Base-by-base conservation (phyloP, 1,140 invertebrate genomes). In the Trachymyrmex septentrionalis region DNA sequence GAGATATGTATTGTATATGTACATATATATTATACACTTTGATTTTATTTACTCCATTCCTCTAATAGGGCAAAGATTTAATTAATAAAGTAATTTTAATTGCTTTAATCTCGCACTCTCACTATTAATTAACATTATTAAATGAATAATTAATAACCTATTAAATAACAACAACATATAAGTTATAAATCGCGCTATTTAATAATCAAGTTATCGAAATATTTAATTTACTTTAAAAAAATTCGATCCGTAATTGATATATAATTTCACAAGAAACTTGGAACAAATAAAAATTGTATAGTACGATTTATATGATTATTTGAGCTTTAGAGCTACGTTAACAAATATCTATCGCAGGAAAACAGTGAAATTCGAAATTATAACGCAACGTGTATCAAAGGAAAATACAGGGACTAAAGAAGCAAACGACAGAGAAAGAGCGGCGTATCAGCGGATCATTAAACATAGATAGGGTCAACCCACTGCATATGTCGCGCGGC, bases 401-500 rank as follows among this genome's bases (percentile, higher is more conserved):
- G 34, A 48, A 75, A 72, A 73, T 71, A 48, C 44, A 64, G 85
- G 80, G 64, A 59, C 61, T 10, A 64, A 76, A 63, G 14, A 69
- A 86, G 75, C 80, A 19, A 72, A 77, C 85, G 55, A 71, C 66
- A 80, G 76, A 72, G 64, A 89, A 93, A 92, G 80, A 85, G 34
- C 55, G 57, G 44, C 38, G 72, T 87, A 91, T 92, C 82, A 84
- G 86, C 87, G 88, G 89, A 86, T 92, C 92, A 93, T 92, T 93
- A 93, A 93, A 92, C 89, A 88, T 85, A 86, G 87, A 82, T 92
- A 90, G 90, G 89, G 87, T 87, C 91, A 91, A 86, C 90, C 90
- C 92, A 91, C 87, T 91, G 87, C 94, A 94, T 94, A 94, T 94
- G 94, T 93, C 89, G 87, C 88, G 87, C 64, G 85, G 69, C 86